Conservation (phyloP, 1,140 invertebrate genomes). For the Ceratina calcarata region DNA sequence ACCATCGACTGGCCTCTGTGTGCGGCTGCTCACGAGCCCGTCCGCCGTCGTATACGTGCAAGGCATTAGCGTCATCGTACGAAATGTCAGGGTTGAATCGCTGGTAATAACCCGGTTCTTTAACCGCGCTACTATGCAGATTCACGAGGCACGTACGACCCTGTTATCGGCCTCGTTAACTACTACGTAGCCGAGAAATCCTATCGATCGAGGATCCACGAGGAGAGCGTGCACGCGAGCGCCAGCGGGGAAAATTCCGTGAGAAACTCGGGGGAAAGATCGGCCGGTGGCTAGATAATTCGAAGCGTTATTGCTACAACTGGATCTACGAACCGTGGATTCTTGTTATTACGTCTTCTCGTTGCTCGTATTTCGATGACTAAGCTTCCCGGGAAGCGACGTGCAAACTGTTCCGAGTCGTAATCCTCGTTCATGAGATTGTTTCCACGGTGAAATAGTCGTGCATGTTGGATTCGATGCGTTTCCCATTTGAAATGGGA, state of each 20-base stretch:
- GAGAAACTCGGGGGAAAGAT: slow-evolving; percentile 21
- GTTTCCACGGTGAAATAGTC: not conserved
- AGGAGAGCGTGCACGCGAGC: not conserved
- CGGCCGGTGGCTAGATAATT: not conserved
- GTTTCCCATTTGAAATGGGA: too few relatives aligned
- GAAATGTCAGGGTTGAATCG: slow-evolving; percentile 63
- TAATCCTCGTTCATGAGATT: not conserved
- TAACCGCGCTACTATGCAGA: slow-evolving; percentile 51
- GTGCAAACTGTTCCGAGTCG: not conserved
- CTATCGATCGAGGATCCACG: not conserved
- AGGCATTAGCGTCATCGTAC: slow-evolving; percentile 52
- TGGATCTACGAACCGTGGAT: not conserved
- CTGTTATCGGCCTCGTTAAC: slow-evolving; percentile 41
- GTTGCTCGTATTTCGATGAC: not conserved
- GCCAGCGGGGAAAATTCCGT: not conserved
- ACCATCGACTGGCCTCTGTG: too few relatives aligned
- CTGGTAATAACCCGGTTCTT: slow-evolving; percentile 59
- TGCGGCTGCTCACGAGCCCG: too few relatives aligned
- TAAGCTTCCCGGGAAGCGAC: not conserved
- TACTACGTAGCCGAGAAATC: not conserved
- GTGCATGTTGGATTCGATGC: too few relatives aligned
- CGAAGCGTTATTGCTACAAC: not conserved
- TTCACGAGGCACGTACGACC: slow-evolving; percentile 44
- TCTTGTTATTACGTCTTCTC: not conserved
- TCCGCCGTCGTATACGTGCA: slow-evolving; percentile 5